These are phyloP conservation scores for Pelodiscus sinensis DNA, from an alignment of 2,113 vertebrate species.

Conservation along the genomic window DNA sequence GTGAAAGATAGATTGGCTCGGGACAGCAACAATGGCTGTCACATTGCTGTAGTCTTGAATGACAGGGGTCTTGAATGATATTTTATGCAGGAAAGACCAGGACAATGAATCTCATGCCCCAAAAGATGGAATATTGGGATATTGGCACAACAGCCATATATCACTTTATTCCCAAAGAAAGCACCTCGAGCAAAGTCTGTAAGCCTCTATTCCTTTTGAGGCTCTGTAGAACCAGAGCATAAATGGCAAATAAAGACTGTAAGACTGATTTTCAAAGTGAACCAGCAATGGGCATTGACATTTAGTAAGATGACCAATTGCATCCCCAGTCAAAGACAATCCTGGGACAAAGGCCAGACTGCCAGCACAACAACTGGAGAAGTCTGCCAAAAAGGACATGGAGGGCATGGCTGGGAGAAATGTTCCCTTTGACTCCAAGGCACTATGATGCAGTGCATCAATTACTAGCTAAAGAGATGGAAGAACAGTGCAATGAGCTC, in stretches of 20 bases:
- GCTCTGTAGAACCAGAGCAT: not conserved
- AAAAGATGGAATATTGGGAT: not conserved
- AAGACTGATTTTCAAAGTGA: not conserved
- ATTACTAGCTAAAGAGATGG: constrained; percentile 46
- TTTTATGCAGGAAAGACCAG: not conserved
- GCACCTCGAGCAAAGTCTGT: not conserved
- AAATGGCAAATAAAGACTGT: not conserved
- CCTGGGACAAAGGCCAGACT: constrained; percentile 67
- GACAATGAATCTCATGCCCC: not conserved
- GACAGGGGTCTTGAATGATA: not conserved
- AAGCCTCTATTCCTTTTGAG: constrained; percentile 4
- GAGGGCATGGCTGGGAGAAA: constrained; percentile 63
- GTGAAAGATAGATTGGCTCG: not conserved
- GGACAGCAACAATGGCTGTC: not conserved
- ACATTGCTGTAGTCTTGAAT: not conserved
- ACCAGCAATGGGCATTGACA: constrained; percentile 64
- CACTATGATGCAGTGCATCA: constrained; percentile 32
- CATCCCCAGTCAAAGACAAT: constrained; percentile 42
- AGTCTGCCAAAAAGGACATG: constrained; percentile 24
- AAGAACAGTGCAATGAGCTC: constrained; percentile 13
- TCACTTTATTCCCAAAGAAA: constrained; percentile 20
- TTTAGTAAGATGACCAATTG: constrained; percentile 67
- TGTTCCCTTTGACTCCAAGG: constrained; percentile 46
- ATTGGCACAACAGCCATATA: not conserved
- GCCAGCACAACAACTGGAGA: constrained; percentile 52